Conservation (phyloP, 2,113 vertebrate species). For the Colinus virginianus region DNA sequence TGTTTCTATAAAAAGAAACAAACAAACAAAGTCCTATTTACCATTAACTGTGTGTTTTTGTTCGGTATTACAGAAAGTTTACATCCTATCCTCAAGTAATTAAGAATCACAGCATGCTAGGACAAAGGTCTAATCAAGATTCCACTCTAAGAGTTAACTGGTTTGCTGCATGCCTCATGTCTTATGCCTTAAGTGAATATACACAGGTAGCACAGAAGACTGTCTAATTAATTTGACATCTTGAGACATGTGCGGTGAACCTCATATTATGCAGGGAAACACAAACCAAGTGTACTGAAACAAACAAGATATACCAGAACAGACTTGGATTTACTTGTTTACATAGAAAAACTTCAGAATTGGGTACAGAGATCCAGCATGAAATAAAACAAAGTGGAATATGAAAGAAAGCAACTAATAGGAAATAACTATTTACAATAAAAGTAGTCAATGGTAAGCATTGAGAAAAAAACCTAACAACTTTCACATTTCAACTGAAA, state of each 20-base stretch:
- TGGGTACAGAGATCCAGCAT: background rate
- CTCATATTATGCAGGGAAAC: background rate
- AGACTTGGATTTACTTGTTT: background rate
- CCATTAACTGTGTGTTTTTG: background rate
- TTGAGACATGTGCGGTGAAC: conserved; percentile 22
- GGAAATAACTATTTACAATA: background rate
- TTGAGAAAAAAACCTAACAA: background rate
- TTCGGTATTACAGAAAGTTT: background rate
- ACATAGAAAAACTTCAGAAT: background rate
- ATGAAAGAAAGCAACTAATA: background rate
- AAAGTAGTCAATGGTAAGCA: background rate
- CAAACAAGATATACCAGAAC: background rate
- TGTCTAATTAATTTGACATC: conserved; percentile 61
- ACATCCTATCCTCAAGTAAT: background rate
- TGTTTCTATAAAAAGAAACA: background rate
- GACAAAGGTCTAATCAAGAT: background rate
- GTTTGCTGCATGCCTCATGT: background rate
- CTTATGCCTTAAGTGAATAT: background rate
- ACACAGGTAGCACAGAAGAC: conserved; percentile 10
- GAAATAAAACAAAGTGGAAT: rapidly evolving
- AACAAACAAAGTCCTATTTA: background rate
- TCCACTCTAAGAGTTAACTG: background rate
- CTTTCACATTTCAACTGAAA: background rate
- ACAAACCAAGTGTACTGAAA: background rate
- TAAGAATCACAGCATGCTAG: background rate